phyloP scores from a whole-genome alignment of 2,113 vertebrate genomes.

The Pogonocichla stellata region DNA sequence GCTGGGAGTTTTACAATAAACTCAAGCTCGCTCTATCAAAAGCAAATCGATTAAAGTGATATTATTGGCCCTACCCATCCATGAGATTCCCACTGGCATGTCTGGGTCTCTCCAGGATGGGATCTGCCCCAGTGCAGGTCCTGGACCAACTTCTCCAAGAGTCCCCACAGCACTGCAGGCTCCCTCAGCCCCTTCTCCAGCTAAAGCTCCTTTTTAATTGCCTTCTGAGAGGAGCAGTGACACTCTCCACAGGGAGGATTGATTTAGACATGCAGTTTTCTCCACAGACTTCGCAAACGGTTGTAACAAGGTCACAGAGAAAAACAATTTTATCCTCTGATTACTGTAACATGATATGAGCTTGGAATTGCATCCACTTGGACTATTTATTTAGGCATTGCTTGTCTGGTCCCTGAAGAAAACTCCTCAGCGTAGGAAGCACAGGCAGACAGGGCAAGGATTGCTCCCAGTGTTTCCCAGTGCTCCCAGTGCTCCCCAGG shows the following conservation, averaged over 20 bases:
- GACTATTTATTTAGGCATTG: neutral
- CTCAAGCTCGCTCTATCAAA: neutral
- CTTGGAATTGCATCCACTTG: slow-evolving; percentile 19
- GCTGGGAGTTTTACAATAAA: neutral
- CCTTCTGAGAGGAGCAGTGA: neutral
- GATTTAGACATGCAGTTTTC: slow-evolving; percentile 19
- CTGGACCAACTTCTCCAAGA: neutral
- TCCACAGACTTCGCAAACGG: slow-evolving; percentile 21
- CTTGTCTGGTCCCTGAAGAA: neutral
- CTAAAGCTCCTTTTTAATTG: neutral
- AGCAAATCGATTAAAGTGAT: neutral
- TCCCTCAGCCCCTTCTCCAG: neutral
- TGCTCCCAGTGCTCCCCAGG: neutral
- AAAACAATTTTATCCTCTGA: slow-evolving; percentile 61
- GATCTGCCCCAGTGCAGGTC: neutral
- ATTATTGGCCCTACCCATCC: neutral
- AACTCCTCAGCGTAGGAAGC: neutral
- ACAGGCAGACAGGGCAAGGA: neutral
- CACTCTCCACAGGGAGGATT: neutral
- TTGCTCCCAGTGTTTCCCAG: neutral
- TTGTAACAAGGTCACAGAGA: slow-evolving; percentile 64
- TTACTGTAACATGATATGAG: slow-evolving; percentile 33
- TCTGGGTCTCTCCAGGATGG: fast-evolving
- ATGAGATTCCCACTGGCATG: fast-evolving
- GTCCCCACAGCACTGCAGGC: fast-evolving